Base-by-base conservation (phyloP, 2,888 invertebrate species). In the Aphodius granarius region DNA sequence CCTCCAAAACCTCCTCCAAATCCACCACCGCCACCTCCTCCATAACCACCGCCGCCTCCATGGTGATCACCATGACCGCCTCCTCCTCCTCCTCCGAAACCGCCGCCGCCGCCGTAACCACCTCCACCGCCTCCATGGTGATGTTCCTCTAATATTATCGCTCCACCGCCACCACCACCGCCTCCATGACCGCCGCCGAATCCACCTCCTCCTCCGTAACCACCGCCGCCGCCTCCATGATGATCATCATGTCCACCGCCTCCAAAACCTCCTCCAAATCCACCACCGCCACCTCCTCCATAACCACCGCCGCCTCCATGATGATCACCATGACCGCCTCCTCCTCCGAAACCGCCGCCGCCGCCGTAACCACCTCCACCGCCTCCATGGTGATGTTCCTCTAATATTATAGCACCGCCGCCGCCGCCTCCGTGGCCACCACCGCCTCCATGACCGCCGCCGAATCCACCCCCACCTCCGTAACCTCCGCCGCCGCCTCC, bases 111-210 rank as follows among this genome's bases (percentile, higher is more conserved):
- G 21, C 74, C 71, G 62, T 89, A 89, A n/a, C 79, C 78, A 65
- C 77, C 78, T 17, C 89, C 89, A 0, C 89, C 89, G 78, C 23
- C 62, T 1, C 78, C 79, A 19, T 75, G 76, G 22, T 78, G 78
- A 16, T n/a, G 78, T 75, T 17, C 77, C 77, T 43, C 21, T 16
- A 16, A 16, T 20, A 18, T 43, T 19, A 9, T 20, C 63, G 89
- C 89, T 3, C 89, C 80, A 23, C 73, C 62, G 72, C 73, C 75
- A n/a, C 74, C 75, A 16, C 75, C 77, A 4, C 77, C 77, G 5
- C 75, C 81, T 20, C 77, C 75, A 64, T 78, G 75, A 68, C 78
- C 79, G 0, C 79, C 80, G 16, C 79, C 79, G 5, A 70, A 73
- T n/a, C 81, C 74, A 18, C 83, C 81, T 6, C 84, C 86, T n/a